These are phyloP conservation scores for Hermodice carunculata DNA, from an alignment of 2,888 invertebrate species.

Conservation along the genomic window DNA sequence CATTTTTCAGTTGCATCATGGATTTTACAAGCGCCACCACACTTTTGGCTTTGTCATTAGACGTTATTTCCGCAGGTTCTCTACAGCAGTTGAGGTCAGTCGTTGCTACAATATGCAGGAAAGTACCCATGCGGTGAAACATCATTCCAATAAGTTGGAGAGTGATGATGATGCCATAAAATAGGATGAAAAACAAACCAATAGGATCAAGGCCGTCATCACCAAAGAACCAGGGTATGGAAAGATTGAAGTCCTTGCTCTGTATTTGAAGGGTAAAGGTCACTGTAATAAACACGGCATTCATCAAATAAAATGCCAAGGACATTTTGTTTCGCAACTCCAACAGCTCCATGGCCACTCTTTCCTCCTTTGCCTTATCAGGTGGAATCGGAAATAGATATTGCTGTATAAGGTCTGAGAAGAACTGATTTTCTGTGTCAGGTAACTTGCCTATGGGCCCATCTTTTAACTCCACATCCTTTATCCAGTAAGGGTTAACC, in stretches of 20 bases:
- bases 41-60: no score
- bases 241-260: no score
- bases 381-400: constrained; percentile 91
- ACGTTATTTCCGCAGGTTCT: no score
- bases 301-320: constrained; percentile 90
- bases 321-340: constrained; percentile 89
- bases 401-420: constrained; percentile 84
- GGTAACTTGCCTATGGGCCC: constrained; percentile 90
- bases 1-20: no score
- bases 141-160: constrained; percentile 64
- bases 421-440: constrained; percentile 90
- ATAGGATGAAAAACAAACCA: constrained; percentile 50
- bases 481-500: constrained; percentile 79
- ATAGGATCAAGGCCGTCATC: no score
- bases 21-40: no score
- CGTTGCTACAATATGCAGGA: constrained; percentile 60
- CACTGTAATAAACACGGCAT: constrained; percentile 96
- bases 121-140: constrained; percentile 62
- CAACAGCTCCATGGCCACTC: constrained; percentile 74
- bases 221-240: no score
- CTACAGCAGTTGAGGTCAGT: constrained; percentile 77
- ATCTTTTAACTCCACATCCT: constrained; percentile 88
- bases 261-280: constrained; percentile 56
- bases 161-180: constrained; percentile 54
- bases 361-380: constrained; percentile 76